These are phyloP conservation scores for Podarcis cretensis DNA, from an alignment of 2,113 vertebrate species.

Conservation along the genomic window DNA sequence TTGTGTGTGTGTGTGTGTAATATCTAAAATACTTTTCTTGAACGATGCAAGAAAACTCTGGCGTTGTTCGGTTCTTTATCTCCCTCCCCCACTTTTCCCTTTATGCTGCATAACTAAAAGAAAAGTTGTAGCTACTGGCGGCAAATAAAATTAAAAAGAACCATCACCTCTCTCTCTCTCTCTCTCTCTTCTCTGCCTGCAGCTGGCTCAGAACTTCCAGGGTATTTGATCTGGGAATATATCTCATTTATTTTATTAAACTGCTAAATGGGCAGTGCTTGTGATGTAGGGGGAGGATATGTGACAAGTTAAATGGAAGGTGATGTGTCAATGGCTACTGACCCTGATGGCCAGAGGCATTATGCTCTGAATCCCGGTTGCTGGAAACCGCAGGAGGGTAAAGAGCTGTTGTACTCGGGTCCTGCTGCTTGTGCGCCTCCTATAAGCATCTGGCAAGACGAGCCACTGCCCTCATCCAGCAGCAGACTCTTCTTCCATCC, in stretches of 20 bases:
- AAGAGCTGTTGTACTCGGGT: no score
- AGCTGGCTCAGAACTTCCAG: constrained; percentile 11
- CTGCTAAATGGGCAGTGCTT: not conserved
- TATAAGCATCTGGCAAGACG: no score
- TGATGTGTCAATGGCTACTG: not conserved
- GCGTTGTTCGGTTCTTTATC: not conserved
- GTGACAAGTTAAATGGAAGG: not conserved
- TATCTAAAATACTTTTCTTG: not conserved
- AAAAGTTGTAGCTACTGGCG: not conserved
- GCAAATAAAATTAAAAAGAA: not conserved
- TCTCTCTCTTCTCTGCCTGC: not conserved
- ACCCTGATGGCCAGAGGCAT: no score
- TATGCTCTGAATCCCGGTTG: no score
- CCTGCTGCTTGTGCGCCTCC: not conserved
- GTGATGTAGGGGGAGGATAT: not conserved
- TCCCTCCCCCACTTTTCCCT: not conserved
- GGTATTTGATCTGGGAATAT: not conserved
- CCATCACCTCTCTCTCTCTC: no score
- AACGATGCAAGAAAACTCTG: not conserved
- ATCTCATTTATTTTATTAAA: no score
- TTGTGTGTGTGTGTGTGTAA: not conserved
- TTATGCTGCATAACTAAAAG: not conserved
- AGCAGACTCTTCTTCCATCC: no score
- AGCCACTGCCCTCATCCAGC: no score
- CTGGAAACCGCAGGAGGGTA: no score